phyloP scores from a whole-genome alignment of 1,140 invertebrate genomes.

The Euwallacea fornicatus region DNA sequence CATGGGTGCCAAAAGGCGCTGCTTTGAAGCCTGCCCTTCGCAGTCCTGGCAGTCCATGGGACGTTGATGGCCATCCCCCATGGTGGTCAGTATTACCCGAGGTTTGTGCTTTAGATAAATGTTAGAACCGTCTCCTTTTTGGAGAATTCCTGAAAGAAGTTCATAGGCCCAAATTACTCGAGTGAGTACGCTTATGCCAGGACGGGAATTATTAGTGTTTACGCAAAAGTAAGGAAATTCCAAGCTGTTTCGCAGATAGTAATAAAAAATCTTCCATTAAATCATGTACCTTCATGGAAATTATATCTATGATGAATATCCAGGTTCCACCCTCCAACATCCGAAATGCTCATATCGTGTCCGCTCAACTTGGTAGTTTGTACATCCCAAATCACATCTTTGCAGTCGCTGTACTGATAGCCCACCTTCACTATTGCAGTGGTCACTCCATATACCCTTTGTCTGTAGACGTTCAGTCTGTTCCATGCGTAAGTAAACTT shows the following conservation, averaged over 20 bases:
- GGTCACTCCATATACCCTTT: conserved; percentile 89
- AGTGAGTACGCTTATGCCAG: too few relatives aligned
- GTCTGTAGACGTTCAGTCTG: conserved; percentile 92
- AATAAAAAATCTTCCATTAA: background rate
- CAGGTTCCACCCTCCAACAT: conserved; percentile 95
- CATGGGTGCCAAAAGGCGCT: conserved; percentile 86
- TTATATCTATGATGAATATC: conserved; percentile 98
- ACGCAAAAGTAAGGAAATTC: too few relatives aligned
- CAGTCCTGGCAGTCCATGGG: conserved; percentile 81
- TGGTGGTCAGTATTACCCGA: conserved; percentile 84
- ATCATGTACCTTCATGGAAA: conserved; percentile 84
- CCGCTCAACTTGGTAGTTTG: conserved; percentile 93
- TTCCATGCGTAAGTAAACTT: conserved; percentile 98
- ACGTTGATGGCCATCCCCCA: conserved; percentile 90
- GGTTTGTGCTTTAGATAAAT: conserved; percentile 95
- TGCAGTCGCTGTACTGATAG: conserved; percentile 92
- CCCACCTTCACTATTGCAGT: conserved; percentile 93
- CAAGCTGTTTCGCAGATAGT: too few relatives aligned
- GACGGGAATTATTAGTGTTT: too few relatives aligned
- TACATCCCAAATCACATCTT: conserved; percentile 92
- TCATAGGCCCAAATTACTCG: background rate
- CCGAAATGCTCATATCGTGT: conserved; percentile 94
- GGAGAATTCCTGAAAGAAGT: conserved; percentile 76
- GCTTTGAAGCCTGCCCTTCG: conserved; percentile 78
- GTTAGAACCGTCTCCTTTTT: conserved; percentile 96